Conservation (phyloP, 2,888 invertebrate species). For the Conchocele bisecta region DNA sequence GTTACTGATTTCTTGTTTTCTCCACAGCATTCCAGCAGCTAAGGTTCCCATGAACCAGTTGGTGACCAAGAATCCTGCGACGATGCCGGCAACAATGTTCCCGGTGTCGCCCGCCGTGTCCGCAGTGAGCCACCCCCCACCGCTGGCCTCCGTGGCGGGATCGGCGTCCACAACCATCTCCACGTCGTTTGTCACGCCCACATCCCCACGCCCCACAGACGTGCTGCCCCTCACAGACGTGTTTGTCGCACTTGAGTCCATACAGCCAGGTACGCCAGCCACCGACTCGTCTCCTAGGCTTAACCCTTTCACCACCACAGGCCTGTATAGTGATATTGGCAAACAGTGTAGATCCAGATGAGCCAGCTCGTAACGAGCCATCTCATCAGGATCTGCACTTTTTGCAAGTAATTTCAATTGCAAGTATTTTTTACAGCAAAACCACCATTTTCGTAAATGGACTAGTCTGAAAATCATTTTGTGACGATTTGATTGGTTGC, state of each 20-base stretch:
- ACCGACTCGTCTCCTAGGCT: no score
- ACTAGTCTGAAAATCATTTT: no score
- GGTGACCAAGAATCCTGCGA: constrained; percentile 42
- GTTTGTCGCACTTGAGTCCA: constrained; percentile 89
- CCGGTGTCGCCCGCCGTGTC: constrained; percentile 27
- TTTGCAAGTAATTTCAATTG: no score
- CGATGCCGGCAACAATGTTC: constrained; percentile 26
- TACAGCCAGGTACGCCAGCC: constrained; percentile 88
- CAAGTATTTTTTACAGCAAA: no score
- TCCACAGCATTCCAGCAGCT: constrained; percentile 41
- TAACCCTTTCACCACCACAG: no score
- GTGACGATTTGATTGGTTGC: no score
- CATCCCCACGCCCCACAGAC: constrained; percentile 79
- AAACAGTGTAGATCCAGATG: no score
- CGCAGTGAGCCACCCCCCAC: constrained; percentile 36
- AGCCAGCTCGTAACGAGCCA: no score
- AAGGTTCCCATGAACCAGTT: constrained; percentile 75
- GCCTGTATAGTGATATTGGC: no score
- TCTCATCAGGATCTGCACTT: no score
- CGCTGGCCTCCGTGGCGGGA: constrained; percentile 57
- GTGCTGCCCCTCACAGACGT: constrained; percentile 88
- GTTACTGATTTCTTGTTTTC: no score
- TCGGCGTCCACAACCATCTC: constrained; percentile 45
- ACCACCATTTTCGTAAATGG: no score
- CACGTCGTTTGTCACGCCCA: constrained; percentile 18